Conservation (phyloP, 2,797 vertebrate species). For the Halcyon chelicuti region DNA sequence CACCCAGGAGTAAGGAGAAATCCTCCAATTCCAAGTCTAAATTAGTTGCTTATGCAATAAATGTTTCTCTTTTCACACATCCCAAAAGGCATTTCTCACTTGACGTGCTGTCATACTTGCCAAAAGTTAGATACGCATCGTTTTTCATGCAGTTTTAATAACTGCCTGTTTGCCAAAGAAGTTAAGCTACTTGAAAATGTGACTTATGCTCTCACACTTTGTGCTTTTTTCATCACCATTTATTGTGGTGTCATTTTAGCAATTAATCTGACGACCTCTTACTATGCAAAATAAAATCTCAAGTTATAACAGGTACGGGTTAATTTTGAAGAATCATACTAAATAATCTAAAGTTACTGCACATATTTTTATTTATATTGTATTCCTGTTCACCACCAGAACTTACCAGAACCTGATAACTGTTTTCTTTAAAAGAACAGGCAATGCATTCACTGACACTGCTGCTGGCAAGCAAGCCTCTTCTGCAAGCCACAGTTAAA, state of each 20-base stretch:
- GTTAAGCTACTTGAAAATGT: not conserved
- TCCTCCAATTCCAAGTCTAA: not conserved
- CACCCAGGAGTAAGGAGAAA: not conserved
- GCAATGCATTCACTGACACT: not conserved
- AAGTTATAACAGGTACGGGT: not conserved
- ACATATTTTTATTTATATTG: slow-evolving; percentile 2
- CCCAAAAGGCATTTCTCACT: not conserved
- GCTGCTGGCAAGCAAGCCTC: not conserved
- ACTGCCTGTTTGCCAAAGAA: not conserved
- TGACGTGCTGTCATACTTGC: not conserved
- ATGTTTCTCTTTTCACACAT: not conserved
- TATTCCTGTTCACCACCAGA: not conserved
- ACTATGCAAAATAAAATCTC: not conserved
- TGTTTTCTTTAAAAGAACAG: not conserved
- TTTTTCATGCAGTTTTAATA: not conserved
- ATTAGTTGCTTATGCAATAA: not conserved
- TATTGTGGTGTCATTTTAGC: not conserved
- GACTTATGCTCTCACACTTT: not conserved
- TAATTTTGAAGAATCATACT: not conserved
- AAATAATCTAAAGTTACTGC: not conserved
- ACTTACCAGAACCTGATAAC: not conserved
- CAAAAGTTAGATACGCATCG: not conserved
- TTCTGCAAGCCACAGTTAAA: not conserved
- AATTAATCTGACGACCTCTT: not conserved
- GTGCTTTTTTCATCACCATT: not conserved